Evolutionary conservation across 2,888 invertebrate genomes (phyloP).

Genomic region (Geotrupes spiniger): DNA sequence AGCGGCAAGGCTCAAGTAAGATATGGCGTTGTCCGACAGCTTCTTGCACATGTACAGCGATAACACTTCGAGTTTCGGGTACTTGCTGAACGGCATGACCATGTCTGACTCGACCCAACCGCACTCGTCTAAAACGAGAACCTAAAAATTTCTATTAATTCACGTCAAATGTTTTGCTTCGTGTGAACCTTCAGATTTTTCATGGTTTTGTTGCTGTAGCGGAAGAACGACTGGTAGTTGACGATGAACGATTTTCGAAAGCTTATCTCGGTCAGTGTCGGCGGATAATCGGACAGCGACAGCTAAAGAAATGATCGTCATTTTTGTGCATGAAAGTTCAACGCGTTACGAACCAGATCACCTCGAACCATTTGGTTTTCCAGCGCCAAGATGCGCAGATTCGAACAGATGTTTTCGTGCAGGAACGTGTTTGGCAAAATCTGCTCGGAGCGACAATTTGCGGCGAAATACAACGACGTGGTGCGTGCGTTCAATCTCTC

Average conservation of each 20-base stretch:
- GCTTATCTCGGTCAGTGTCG: conserved; percentile 59
- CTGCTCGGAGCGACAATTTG: conserved; percentile 14
- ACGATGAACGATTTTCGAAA: conserved; percentile 50
- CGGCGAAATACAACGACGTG: conserved; percentile 21
- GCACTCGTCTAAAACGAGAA: conserved; percentile 68
- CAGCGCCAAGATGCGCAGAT: conserved; percentile 41
- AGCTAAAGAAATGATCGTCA: conserved; percentile 52
- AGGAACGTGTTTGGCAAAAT: conserved; percentile 18
- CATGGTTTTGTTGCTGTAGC: conserved; percentile 21
- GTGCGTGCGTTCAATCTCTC: conserved; percentile 37
- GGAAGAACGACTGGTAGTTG: conserved; percentile 38
- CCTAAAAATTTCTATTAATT: conserved; percentile 48
- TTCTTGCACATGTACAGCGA: conserved; percentile 63
- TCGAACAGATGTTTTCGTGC: conserved; percentile 20
- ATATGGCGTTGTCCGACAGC: conserved; percentile 60
- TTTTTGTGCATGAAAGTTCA: not conserved
- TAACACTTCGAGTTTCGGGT: conserved; percentile 60
- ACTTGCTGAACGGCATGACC: conserved; percentile 70
- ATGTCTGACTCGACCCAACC: conserved; percentile 73
- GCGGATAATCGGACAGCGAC: conserved; percentile 63
- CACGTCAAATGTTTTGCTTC: not conserved
- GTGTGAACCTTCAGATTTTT: conserved; percentile 26
- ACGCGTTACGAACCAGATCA: conserved; percentile 28
- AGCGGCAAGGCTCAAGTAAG: conserved; percentile 73
- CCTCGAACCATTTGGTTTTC: conserved; percentile 42